Evolutionary conservation across 1,140 invertebrate species (phyloP), one percentile per base, ranked within the genome.

Genomic region (Physella acuta): DNA sequence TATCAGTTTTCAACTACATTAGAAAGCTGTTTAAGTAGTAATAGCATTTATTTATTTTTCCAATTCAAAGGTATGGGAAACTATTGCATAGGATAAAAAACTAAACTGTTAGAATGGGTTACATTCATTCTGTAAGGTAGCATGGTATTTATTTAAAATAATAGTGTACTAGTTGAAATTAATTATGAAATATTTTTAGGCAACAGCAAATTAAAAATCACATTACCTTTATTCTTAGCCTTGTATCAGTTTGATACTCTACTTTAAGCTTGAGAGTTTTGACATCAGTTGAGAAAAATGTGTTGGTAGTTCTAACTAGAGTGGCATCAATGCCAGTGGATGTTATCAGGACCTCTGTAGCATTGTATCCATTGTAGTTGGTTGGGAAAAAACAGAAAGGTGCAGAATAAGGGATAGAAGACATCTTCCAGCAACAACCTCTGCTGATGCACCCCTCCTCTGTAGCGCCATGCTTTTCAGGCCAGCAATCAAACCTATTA

Each of bases 401-500:
- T 1, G 76, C 74, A 16, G 59, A 65, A 14, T 55, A 16, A 0
- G 31, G 53, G 8, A 2, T 1, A 2, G 67, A 2, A 28, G 14
- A 31, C 0, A 61, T 28, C 24, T 68, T 34, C 91, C 91, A 93
- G 78, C 90, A 90, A 77, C 92, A 93, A 63, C 91, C 91, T 84
- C 92, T 86, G 37, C 86, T 78, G 55, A 83, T 81, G 81, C 93
- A 95, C 1, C 76, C 79, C 20, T 88, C 75, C 81, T 91, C 83
- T 26, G 84, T 88, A 5, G 89, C 89, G 31, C 83, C 51, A 26
- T 44, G 87, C n/a, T 53, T 31, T 76, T 91, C 89, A 0, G 93
- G 93, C 78, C 89, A 89, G 79, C 93, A 95, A 84, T 95, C 93
- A 77, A 94, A 75, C 14, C 74, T 67, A 36, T 73, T 58, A 16